Base-by-base conservation (phyloP, 2,797 vertebrate species). In the Rhinichthys osculus region DNA sequence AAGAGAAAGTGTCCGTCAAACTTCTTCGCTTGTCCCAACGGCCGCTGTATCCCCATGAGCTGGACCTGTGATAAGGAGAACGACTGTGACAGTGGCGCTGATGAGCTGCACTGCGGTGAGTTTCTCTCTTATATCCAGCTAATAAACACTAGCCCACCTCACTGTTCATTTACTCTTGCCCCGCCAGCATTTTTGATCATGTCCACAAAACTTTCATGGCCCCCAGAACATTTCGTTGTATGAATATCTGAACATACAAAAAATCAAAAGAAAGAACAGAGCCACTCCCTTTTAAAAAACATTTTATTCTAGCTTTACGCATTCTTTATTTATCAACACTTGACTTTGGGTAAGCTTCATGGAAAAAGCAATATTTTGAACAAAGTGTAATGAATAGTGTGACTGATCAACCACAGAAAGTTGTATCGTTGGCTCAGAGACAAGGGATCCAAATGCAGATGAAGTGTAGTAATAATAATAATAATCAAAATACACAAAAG, bases 21-120 rank as follows among this genome's bases (percentile, higher is more conserved):
- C 89, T 97, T 96, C 95, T 99, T 99, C 86, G 94, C 95, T 85
- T 99, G 98, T 93, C 97, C 97, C 54, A 94, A 92, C 91, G 96
- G 96, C 85, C 95, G 95, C 92, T 97, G 96, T 90, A 97, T 97
- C 92, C 93, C 96, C 84, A 95, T 94, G 89, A 94, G 95, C 80
- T 97, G 96, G 96, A 90, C 96, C 79, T 97, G 96, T 83, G 96
- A 97, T 91, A 96, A 96, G 88, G 96, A 97, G 91, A 96, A 95
- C 88, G 96, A 97, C 88, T 97, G 96, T 92, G 96, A 97, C 89
- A 95, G 97, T 21, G 96, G 96, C 85, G 92, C 94, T 11, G 96
- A 97, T 89, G 96, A 97, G 88, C 88, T 94, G 38, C 94, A 96
- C 71, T 97, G 96, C 87, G 95, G 96, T 97, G 88, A 95, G 94